Percentiles rank a stretch among this genome's conserved stretches.
Conservation (phyloP, 2,797 vertebrate genomes). For the Orestias chungarensis region DNA sequence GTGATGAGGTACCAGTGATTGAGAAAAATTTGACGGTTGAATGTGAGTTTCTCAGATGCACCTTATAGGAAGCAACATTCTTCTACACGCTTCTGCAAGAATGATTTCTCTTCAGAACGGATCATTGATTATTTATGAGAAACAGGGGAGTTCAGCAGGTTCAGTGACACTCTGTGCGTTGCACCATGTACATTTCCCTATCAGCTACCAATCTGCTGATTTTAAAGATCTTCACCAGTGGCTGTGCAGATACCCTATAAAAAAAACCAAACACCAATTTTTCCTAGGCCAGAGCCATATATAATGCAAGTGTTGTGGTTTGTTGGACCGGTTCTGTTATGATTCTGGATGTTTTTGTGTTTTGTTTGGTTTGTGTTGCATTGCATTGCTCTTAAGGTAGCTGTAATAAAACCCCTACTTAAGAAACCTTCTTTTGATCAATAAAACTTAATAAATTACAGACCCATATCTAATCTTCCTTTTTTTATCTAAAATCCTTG, state of each 20-base stretch:
- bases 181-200: neutral
- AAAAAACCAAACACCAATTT: no score
- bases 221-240: neutral
- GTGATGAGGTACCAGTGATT: neutral
- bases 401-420: no score
- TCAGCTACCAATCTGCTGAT: neutral
- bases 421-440: no score
- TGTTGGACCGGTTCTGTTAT: no score
- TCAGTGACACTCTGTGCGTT: neutral
- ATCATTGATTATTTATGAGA: neutral
- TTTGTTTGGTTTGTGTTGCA: no score
- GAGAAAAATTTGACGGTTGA: neutral
- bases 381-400: no score
- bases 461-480: no score
- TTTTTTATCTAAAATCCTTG: no score
- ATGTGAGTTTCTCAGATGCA: neutral
- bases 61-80: neutral
- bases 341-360: no score
- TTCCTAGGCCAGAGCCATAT: no score
- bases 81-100: neutral
- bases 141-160: conserved; percentile 2
- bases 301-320: no score
- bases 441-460: no score
- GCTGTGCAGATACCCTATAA: neutral
- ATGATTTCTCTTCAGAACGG: neutral